Evolutionary conservation across 2,888 invertebrate genomes (phyloP).

Genomic region (Chrysodeixis includens): DNA sequence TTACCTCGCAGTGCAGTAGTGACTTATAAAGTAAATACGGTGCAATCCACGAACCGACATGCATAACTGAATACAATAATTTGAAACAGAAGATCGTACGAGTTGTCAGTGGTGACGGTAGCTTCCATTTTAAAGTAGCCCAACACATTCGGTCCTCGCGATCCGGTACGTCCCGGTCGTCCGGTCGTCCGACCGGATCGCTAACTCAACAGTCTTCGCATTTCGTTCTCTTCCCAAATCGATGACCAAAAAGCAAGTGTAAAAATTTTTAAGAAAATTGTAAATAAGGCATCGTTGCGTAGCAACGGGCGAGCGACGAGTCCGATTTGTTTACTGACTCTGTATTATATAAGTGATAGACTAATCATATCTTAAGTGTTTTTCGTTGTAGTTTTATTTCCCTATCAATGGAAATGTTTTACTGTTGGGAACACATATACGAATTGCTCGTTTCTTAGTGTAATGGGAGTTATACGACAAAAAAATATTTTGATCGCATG

Average conservation of each 20-base stretch:
- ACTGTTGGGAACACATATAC: conserved; percentile 76
- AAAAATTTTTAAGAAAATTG: conserved; percentile 65
- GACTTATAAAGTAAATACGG: conserved; percentile 12
- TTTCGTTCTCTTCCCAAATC: conserved; percentile 79
- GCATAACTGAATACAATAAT: conserved; percentile 2
- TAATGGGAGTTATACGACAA: conserved; percentile 73
- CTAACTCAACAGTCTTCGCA: conserved; percentile 63
- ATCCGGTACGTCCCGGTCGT: conserved; percentile 2
- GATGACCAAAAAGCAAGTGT: conserved; percentile 82
- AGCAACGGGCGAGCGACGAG: conserved; percentile 70
- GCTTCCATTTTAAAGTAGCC: conserved; percentile 22
- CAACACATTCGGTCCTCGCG: conserved; percentile 13
- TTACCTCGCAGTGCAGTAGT: conserved; percentile 37
- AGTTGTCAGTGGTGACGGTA: conserved; percentile 33
- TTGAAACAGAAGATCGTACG: conserved; percentile 31
- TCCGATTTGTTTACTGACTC: conserved; percentile 56
- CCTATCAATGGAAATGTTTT: conserved; percentile 72
- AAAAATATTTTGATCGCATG: conserved; percentile 72
- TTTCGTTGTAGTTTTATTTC: conserved; percentile 77
- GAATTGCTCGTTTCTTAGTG: conserved; percentile 72
- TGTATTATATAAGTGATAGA: conserved; percentile 78
- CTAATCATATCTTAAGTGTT: conserved; percentile 86
- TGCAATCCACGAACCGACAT: conserved; percentile 18
- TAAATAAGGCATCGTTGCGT: conserved; percentile 76
- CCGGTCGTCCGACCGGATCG: conserved; percentile 25